A percentile compares a stretch with the other conserved stretches of the same genome.
phyloP scores from a whole-genome alignment of 2,113 vertebrate genomes.

The Paralichthys olivaceus region DNA sequence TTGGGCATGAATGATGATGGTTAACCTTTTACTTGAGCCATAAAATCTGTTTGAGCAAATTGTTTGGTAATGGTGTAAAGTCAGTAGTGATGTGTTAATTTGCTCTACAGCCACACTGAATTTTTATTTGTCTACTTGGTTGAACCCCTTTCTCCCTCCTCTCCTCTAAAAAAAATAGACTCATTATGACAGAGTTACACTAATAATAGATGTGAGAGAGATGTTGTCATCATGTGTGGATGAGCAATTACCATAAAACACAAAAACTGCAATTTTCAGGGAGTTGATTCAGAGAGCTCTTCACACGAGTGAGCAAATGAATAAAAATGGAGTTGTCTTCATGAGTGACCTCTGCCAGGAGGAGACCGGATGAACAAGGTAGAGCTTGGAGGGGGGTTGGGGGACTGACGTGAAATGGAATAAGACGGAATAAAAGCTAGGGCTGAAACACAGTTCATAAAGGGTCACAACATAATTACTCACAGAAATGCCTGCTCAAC shows the following conservation, averaged over 20 bases:
- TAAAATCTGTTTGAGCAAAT: slow-evolving; percentile 58
- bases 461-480: slow-evolving; percentile 70
- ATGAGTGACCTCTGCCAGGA: slow-evolving; percentile 64
- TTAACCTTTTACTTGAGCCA: slow-evolving; percentile 59
- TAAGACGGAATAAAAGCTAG: slow-evolving; percentile 53
- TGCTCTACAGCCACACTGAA: slow-evolving; percentile 20
- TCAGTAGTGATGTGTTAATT: slow-evolving; percentile 50
- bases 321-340: slow-evolving; percentile 66
- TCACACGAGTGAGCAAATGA: slow-evolving; percentile 66
- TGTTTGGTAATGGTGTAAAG: slow-evolving; percentile 54
- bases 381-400: background rate
- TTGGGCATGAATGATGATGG: slow-evolving; percentile 54
- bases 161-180: slow-evolving; percentile 10
- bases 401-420: slow-evolving; percentile 20
- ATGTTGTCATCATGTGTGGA: slow-evolving; percentile 50
- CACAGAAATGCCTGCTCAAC: slow-evolving; percentile 62
- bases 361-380: slow-evolving; percentile 21
- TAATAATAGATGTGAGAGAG: slow-evolving; percentile 35
- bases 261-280: slow-evolving; percentile 54
- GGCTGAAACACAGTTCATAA: slow-evolving; percentile 52
- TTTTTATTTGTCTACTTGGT: slow-evolving; percentile 5
- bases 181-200: slow-evolving; percentile 45
- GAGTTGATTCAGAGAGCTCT: slow-evolving; percentile 62
- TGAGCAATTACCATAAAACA: slow-evolving; percentile 61
- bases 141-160: slow-evolving; percentile 5